Conservation (phyloP, 2,113 vertebrate species). For the Dendropsophus ebraccatus region DNA sequence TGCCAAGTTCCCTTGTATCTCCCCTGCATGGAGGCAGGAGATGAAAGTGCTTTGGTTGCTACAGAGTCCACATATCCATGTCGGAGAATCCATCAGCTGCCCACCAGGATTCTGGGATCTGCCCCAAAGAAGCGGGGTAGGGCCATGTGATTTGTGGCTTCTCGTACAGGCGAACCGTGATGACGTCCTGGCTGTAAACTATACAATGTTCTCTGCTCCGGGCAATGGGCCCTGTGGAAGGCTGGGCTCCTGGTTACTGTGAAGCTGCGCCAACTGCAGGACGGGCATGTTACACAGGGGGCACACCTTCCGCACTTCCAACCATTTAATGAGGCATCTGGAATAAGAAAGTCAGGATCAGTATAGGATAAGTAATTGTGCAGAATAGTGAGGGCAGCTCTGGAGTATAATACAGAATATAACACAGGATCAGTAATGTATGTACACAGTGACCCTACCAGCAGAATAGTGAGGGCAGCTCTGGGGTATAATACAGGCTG, state of each 20-base stretch:
- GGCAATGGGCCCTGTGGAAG: slow-evolving; percentile 85
- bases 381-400: too few relatives aligned
- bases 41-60: slow-evolving; percentile 85
- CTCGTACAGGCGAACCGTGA: slow-evolving; percentile 63
- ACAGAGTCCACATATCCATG: slow-evolving; percentile 65
- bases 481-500: too few relatives aligned
- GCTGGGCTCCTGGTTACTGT: slow-evolving; percentile 78
- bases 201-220: slow-evolving; percentile 91
- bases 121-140: slow-evolving; percentile 56
- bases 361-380: background rate
- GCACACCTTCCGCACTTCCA: slow-evolving; percentile 98
- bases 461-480: too few relatives aligned
- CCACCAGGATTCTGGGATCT: slow-evolving; percentile 58
- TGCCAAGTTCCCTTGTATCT: slow-evolving; percentile 7
- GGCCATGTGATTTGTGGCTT: slow-evolving; percentile 54
- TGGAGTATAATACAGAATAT: too few relatives aligned
- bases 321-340: slow-evolving; percentile 99
- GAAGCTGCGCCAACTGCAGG: slow-evolving; percentile 92
- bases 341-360: background rate
- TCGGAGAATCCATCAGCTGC: slow-evolving; percentile 62
- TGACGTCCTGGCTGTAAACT: slow-evolving; percentile 62
- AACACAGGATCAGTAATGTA: too few relatives aligned
- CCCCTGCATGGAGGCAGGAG: slow-evolving; percentile 64
- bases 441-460: too few relatives aligned
- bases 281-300: slow-evolving; percentile 98